Evolutionary conservation across 64 coral and sea anemone genomes (phyloP), one percentile per base, ranked within the genome.

Genomic region (Stichodactyla mertensii): DNA sequence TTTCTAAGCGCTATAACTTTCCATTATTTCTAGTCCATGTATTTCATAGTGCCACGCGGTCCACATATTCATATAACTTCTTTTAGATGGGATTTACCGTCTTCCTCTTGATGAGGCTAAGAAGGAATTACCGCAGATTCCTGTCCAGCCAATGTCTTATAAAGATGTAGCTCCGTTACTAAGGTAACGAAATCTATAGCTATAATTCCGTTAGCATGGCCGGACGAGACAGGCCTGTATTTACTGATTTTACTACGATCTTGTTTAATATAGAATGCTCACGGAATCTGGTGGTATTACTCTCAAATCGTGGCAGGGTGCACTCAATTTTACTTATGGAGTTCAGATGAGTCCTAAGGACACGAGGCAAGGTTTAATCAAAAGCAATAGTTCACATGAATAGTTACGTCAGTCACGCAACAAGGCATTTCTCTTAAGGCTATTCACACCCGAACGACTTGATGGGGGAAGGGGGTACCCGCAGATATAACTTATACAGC

Each of bases 21-120:
- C n/a, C n/a, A n/a, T n/a, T n/a, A n/a, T n/a, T n/a, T n/a, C n/a
- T n/a, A n/a, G n/a, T n/a, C n/a, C n/a, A n/a, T n/a, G n/a, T n/a
- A n/a, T n/a, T n/a, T n/a, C n/a, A n/a, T n/a, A n/a, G n/a, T n/a
- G n/a, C n/a, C n/a, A n/a, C n/a, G n/a, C n/a, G n/a, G n/a, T n/a
- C n/a, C n/a, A n/a, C n/a, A n/a, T n/a, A n/a, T n/a, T n/a, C n/a
- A n/a, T n/a, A n/a, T n/a, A n/a, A n/a, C n/a, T n/a, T n/a, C n/a
- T n/a, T n/a, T n/a, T 87, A 97, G 94, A 92, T 71, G 94, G 94
- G 0, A 92, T 97, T 86, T 97, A 97, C 20, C 88, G 88, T 55
- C 86, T 97, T 16, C 88, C 94, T 16, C 86, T 93, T 54, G 91
- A 97, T 64, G 91, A 97, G 71, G 94, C 94, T 15, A 86, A 97